Evolutionary conservation across 2,113 vertebrate species (phyloP).

Genomic region (Hydrochoerus hydrochaeris): DNA sequence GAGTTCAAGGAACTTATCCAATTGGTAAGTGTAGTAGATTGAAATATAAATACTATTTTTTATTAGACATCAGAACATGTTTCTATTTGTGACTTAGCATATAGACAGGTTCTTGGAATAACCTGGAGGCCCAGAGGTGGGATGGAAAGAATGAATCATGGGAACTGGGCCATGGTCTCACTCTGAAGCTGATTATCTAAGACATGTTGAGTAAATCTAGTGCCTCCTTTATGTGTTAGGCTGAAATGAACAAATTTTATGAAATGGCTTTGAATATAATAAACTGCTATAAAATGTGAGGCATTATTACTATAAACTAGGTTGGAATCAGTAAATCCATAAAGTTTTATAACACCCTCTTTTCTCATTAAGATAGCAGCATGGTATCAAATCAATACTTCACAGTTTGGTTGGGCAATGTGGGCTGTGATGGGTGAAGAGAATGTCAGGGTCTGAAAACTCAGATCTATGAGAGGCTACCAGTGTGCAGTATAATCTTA

Average conservation of each 20-base stretch:
- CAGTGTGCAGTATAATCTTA: neutral
- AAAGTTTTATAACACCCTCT: constrained; percentile 44
- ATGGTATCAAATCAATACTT: constrained; percentile 70
- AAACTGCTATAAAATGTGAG: constrained; percentile 40
- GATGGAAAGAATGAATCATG: neutral
- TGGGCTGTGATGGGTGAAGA: neutral
- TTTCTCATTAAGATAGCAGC: constrained; percentile 62
- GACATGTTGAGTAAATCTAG: neutral
- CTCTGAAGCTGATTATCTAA: neutral
- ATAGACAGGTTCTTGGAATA: neutral
- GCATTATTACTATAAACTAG: constrained; percentile 60
- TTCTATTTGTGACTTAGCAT: neutral
- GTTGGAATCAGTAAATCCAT: constrained; percentile 54
- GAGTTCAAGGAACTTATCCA: neutral
- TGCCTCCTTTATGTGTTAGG: neutral
- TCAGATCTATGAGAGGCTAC: neutral
- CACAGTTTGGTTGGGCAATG: neutral
- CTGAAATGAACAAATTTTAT: constrained; percentile 34
- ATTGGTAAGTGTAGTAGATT: neutral
- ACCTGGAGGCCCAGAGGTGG: neutral
- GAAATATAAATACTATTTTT: neutral
- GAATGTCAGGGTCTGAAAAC: constrained; percentile 49
- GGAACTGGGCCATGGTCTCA: neutral
- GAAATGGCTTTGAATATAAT: constrained; percentile 29
- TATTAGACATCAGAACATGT: neutral